These are phyloP conservation scores for Thymallus thymallus DNA, from an alignment of 2,113 vertebrate genomes.

Conservation along the genomic window DNA sequence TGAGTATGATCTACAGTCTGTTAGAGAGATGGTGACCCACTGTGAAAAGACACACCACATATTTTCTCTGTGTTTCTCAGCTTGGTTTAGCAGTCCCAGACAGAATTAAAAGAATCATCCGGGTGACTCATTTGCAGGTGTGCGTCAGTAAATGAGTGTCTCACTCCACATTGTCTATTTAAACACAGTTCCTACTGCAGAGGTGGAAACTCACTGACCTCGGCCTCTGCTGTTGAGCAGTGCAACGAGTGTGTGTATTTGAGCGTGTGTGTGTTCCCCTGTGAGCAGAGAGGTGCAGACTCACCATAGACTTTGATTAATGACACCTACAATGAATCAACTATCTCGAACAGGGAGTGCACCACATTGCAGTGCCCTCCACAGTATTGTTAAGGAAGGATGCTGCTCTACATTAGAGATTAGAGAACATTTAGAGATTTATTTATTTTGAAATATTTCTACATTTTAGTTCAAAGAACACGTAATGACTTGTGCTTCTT, in stretches of 20 bases:
- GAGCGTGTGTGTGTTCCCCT: constrained; percentile 42
- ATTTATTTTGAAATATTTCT: neutral
- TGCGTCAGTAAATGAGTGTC: too few species aligned
- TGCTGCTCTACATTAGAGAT: neutral
- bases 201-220: constrained; percentile 61
- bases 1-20: neutral
- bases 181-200: constrained; percentile 51
- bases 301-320: constrained; percentile 67
- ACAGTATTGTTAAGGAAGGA: neutral
- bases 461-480: constrained; percentile 1
- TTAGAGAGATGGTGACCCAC: constrained; percentile 35
- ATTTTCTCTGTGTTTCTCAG: too few species aligned
- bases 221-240: constrained; percentile 14
- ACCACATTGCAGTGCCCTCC: constrained; percentile 45
- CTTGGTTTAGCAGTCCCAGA: too few species aligned
- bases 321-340: constrained; percentile 65
- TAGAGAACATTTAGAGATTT: neutral
- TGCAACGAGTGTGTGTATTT: constrained; percentile 3
- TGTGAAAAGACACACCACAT: constrained; percentile 11
- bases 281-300: constrained; percentile 56
- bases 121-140: too few species aligned
- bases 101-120: too few species aligned
- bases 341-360: constrained; percentile 44
- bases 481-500: neutral
- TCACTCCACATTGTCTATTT: too few species aligned